Evolutionary conservation across 2,797 vertebrate species (phyloP).

Genomic region (Cyprinodon diabolis): DNA sequence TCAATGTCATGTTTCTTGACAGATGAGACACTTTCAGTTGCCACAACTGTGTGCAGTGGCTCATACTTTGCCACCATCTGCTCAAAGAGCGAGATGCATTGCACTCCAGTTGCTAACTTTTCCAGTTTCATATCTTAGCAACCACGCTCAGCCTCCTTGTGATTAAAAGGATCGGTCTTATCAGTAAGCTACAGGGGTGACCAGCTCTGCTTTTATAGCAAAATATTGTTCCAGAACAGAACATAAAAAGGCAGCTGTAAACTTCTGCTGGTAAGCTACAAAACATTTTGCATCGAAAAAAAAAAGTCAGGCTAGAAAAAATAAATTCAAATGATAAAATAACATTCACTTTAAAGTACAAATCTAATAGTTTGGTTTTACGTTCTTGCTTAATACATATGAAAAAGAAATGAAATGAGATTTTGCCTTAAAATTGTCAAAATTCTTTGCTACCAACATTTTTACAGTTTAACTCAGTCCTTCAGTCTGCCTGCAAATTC

Average conservation of each 20-base stretch:
- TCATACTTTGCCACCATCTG: background rate
- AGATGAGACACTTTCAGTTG: conserved; percentile 17
- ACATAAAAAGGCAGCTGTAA: conserved; percentile 10
- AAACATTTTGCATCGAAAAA: background rate
- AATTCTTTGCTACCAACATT: no score
- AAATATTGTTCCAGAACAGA: conserved; percentile 17
- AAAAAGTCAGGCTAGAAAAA: background rate
- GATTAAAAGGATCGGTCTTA: conserved; percentile 33
- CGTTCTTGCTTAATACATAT: no score
- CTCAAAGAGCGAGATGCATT: background rate
- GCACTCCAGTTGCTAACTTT: conserved; percentile 15
- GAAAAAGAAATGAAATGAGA: no score
- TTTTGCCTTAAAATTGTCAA: no score
- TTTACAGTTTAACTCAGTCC: no score
- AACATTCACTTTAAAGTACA: background rate
- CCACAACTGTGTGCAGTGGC: background rate
- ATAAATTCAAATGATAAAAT: background rate
- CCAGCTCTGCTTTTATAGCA: background rate
- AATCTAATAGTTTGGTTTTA: no score
- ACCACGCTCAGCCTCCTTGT: background rate
- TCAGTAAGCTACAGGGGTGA: conserved; percentile 14
- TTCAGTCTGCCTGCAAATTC: no score
- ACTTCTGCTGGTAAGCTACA: background rate
- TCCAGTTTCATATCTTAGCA: conserved; percentile 14
- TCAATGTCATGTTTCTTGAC: conserved; percentile 7